phyloP scores from a whole-genome alignment of 2,888 invertebrate genomes.

The Acrobasis consociella region DNA sequence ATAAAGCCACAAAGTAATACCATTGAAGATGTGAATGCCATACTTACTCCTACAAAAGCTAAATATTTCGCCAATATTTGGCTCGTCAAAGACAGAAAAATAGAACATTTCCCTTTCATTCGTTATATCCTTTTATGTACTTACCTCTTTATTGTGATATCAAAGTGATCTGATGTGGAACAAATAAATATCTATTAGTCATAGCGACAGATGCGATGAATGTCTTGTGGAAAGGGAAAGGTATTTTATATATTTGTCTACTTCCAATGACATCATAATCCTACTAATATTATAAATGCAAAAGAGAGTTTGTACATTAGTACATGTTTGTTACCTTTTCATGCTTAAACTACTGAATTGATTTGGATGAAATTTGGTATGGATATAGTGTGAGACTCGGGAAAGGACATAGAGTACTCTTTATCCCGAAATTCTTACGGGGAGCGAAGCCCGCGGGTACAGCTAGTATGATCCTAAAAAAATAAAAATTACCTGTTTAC shows the following conservation, averaged over 20 bases:
- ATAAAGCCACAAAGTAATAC: not conserved
- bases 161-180: not conserved
- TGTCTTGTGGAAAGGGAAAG: not conserved
- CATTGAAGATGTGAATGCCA: no score
- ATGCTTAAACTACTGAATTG: no score
- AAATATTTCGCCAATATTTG: not conserved
- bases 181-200: not conserved
- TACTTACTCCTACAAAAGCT: not conserved
- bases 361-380: no score
- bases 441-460: no score
- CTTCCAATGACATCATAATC: not conserved
- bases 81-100: not conserved
- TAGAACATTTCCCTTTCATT: not conserved
- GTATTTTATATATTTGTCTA: not conserved
- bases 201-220: not conserved
- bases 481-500: no score
- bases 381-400: no score
- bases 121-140: not conserved
- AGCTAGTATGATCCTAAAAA: no score
- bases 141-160: not conserved
- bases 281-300: no score
- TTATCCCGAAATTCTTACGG: no score
- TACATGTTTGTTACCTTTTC: no score
- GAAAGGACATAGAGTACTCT: no score
- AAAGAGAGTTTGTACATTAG: no score